A percentile compares a stretch with the other conserved stretches of the same genome.
Conservation (phyloP, 53 echinoderm and acorn worm genomes). For the Patiria pectinifera region DNA sequence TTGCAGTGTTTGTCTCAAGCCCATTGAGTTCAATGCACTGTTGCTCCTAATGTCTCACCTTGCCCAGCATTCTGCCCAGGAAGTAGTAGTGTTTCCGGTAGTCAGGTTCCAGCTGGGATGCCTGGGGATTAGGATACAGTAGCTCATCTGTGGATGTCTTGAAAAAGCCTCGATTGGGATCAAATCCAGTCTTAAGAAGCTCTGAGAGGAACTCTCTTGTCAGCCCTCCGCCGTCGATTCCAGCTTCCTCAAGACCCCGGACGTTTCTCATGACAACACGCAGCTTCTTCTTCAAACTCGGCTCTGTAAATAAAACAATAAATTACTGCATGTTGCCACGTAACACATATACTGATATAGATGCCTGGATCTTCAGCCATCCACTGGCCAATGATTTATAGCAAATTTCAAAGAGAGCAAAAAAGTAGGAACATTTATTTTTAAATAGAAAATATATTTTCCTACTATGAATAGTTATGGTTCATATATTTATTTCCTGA, state of each 20-base stretch:
- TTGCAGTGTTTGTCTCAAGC: too few species aligned
- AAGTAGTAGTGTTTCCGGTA: conserved; percentile 94
- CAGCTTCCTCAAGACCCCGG: conserved; percentile 94
- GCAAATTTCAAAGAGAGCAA: too few species aligned
- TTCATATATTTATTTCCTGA: too few species aligned
- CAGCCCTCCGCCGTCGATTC: conserved; percentile 93
- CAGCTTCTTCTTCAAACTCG: conserved; percentile 84
- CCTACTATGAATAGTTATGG: too few species aligned
- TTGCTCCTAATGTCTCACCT: conserved; percentile 59
- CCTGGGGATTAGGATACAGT: conserved; percentile 92
- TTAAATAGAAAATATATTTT: too few species aligned
- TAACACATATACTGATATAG: not conserved
- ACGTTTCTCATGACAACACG: conserved; percentile 85
- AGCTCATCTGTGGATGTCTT: conserved; percentile 86
- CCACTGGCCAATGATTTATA: too few species aligned
- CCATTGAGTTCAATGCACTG: not conserved
- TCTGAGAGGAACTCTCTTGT: conserved; percentile 86
- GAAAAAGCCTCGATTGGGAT: conserved; percentile 96
- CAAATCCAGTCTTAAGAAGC: conserved; percentile 89
- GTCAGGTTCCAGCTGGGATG: conserved; percentile 75
- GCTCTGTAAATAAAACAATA: conserved; percentile 62
- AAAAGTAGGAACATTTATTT: too few species aligned
- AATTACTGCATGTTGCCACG: not conserved
- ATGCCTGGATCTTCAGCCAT: too few species aligned
- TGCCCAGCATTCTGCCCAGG: conserved; percentile 91